Evolutionary conservation across 92 coral and sea anemone genomes (phyloP).

Genomic region (Epizoanthus illoricatus): DNA sequence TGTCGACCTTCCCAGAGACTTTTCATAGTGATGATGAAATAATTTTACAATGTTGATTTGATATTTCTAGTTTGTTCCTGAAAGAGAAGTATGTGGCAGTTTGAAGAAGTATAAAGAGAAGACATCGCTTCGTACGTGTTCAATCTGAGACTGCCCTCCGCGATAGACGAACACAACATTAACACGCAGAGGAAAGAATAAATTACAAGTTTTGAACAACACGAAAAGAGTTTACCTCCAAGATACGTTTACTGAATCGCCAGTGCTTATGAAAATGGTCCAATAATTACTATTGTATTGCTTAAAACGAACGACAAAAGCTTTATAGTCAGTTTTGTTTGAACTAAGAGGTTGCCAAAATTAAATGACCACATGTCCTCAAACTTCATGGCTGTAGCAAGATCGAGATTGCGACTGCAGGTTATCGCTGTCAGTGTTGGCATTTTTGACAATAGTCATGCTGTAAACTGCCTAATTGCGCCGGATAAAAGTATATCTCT

Average conservation of each 20-base stretch:
- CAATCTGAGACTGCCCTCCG: neutral
- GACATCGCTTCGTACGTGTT: neutral
- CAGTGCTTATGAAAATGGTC: slow-evolving; percentile 14
- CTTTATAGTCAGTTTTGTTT: neutral
- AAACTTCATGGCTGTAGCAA: slow-evolving; percentile 14
- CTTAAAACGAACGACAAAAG: slow-evolving; percentile 3
- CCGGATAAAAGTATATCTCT: neutral
- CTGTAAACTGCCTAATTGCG: slow-evolving; percentile 16
- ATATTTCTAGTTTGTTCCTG: neutral
- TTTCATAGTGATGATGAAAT: neutral
- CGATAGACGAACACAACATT: neutral
- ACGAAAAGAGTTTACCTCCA: slow-evolving; percentile 18
- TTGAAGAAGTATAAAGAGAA: too few species aligned
- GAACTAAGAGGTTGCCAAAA: neutral
- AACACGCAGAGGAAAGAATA: slow-evolving; percentile 6
- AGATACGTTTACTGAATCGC: neutral
- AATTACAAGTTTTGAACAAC: slow-evolving; percentile 4
- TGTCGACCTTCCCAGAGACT: neutral
- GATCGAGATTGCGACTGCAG: slow-evolving; percentile 6
- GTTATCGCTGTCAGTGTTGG: slow-evolving; percentile 4
- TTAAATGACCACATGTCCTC: neutral
- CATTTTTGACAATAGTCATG: neutral
- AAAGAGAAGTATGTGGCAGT: neutral
- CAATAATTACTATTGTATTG: slow-evolving; percentile 4
- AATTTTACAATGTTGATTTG: neutral